Base-by-base conservation (phyloP, 1,140 invertebrate species). In the Macrotrachela quadricornifera region DNA sequence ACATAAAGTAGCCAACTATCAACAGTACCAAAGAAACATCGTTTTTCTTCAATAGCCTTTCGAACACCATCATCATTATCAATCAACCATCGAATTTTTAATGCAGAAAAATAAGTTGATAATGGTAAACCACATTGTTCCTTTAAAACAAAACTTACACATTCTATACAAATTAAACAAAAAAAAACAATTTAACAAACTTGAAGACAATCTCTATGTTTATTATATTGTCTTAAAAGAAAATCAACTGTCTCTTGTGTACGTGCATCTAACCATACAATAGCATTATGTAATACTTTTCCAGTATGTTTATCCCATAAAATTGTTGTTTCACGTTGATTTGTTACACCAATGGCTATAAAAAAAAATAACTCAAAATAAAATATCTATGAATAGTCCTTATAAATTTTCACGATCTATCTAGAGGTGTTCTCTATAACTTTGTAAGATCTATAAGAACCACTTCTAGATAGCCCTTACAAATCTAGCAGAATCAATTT, bases 1-100 rank as follows among this genome's bases (percentile, higher is more conserved):
- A 85, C 84, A 86, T 87, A 97, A 55, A 95, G 68, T 13, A 96
- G 75, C 91, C 91, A 96, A 0, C 83, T 78, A 63, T 96, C 91
- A 0, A 96, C 79, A 1, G 86, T 97, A 0, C 91, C 91, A 65
- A 91, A 86, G 60, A 86, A 70, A 60, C 83, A 80, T 39, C 77
- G 73, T 16, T 78, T 77, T 44, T 85, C 79, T 44, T 78, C 66
- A 13, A 81, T 75, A 0, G 86, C 83, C 61, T 79, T 74, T 57
- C 75, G 71, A 0, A 96, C 87, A 21, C 76, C 76, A 2, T 79
- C 76, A 6, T 87, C 77, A 64, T 95, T 87, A 59, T 94, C 80
- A 41, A 86, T 77, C 2, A 99, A 68, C 92, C 94, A 99, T 54
- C 80, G 73, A 51, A 99, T 76, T 73, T 79, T 79, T 0, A 77